Conservation (phyloP, 2,888 invertebrate species). For the Abrostola triplasia region DNA sequence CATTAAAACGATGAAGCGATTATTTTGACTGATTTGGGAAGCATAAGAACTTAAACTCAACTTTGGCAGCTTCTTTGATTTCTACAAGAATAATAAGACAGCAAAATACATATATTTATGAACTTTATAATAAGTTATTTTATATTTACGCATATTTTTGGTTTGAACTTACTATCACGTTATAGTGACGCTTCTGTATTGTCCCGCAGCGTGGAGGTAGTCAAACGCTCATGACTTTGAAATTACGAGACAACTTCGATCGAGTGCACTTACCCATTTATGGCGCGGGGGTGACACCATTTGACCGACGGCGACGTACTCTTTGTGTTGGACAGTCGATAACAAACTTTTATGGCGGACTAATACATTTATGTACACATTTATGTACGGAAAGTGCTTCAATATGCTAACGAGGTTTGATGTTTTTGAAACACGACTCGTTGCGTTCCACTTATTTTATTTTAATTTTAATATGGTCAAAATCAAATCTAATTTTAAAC, state of each 20-base stretch:
- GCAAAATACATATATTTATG: not conserved
- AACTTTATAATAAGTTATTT: not conserved
- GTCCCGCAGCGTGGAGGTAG: slow-evolving; percentile 34
- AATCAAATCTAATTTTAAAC: too few species aligned
- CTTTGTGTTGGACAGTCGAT: slow-evolving; percentile 36
- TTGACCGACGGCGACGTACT: slow-evolving; percentile 56
- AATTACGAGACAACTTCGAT: slow-evolving; percentile 72
- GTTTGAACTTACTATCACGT: too few species aligned
- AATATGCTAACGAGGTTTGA: not conserved
- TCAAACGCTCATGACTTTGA: slow-evolving; percentile 79
- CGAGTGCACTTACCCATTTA: slow-evolving; percentile 76
- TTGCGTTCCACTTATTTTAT: too few species aligned
- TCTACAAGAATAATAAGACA: too few species aligned
- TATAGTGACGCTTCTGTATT: slow-evolving; percentile 25
- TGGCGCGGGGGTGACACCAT: slow-evolving; percentile 57
- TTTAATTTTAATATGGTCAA: too few species aligned
- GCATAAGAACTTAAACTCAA: too few species aligned
- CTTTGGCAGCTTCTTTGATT: too few species aligned
- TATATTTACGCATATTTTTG: not conserved
- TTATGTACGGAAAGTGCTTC: slow-evolving; percentile 3
- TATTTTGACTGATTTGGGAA: too few species aligned
- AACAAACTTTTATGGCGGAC: slow-evolving; percentile 23
- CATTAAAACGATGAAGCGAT: too few species aligned
- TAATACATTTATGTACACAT: slow-evolving; percentile 5
- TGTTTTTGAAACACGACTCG: too few species aligned